phyloP scores from a whole-genome alignment of 2,888 invertebrate species.

The Acronicta alni region DNA sequence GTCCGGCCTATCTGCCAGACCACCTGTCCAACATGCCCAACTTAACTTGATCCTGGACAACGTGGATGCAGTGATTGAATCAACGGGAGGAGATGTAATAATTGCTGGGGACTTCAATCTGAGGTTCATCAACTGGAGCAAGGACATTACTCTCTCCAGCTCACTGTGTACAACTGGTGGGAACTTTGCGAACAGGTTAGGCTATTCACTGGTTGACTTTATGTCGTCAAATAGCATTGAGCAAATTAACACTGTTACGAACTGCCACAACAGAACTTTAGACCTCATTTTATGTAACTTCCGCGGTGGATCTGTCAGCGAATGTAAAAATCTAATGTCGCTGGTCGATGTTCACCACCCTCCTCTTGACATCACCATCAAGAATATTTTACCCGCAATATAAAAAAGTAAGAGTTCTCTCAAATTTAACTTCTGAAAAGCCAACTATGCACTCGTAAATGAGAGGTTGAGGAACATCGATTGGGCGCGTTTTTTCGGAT shows the following conservation, averaged over 20 bases:
- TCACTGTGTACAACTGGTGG: neutral
- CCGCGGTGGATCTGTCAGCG: conserved; percentile 2
- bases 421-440: neutral
- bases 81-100: neutral
- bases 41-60: neutral
- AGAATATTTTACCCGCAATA: neutral
- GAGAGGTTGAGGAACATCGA: neutral
- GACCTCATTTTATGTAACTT: conserved; percentile 8
- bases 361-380: conserved; percentile 4
- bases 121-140: neutral
- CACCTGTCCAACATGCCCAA: neutral
- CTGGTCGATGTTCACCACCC: conserved; percentile 5
- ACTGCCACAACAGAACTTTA: conserved; percentile 1
- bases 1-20: neutral
- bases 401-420: neutral
- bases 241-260: conserved; percentile 2
- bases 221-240: conserved; percentile 1
- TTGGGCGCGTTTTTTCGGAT: neutral
- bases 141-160: neutral
- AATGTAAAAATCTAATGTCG: conserved; percentile 1
- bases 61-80: neutral
- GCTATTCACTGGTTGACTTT: conserved; percentile 6
- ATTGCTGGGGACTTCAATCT: neutral
- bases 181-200: neutral
- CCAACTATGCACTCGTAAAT: neutral